Conservation (phyloP, 2,797 vertebrate genomes). For the Silurus aristotelis region DNA sequence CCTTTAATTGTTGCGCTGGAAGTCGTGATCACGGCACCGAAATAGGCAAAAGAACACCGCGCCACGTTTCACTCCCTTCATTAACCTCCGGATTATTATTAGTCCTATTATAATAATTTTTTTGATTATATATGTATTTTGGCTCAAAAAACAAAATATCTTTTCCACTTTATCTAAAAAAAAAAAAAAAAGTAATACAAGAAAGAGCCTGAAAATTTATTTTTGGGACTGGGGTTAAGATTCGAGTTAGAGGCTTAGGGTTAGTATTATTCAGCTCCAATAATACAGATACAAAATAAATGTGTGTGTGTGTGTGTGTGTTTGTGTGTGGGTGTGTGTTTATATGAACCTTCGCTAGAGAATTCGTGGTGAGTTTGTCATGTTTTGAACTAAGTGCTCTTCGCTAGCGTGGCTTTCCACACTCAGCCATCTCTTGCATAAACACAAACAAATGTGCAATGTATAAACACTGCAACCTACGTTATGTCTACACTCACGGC, state of each 20-base stretch:
- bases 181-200: background rate
- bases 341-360: background rate
- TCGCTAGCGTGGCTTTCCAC: background rate
- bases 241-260: background rate
- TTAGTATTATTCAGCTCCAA: background rate
- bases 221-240: background rate
- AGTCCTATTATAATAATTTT: background rate
- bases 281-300: background rate
- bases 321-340: background rate
- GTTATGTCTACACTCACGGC: background rate
- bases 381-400: background rate
- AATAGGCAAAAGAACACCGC: background rate
- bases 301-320: background rate
- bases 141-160: background rate
- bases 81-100: background rate
- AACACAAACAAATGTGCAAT: background rate
- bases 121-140: background rate
- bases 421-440: background rate
- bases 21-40: background rate
- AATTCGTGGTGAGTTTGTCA: background rate
- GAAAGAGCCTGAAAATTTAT: background rate
- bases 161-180: background rate
- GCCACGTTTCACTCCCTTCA: too few relatives aligned
- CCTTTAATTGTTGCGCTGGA: constrained; percentile 16
- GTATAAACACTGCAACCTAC: background rate